Evolutionary conservation across 2,888 invertebrate species (phyloP).

Genomic region (Agrotis ipsilon): DNA sequence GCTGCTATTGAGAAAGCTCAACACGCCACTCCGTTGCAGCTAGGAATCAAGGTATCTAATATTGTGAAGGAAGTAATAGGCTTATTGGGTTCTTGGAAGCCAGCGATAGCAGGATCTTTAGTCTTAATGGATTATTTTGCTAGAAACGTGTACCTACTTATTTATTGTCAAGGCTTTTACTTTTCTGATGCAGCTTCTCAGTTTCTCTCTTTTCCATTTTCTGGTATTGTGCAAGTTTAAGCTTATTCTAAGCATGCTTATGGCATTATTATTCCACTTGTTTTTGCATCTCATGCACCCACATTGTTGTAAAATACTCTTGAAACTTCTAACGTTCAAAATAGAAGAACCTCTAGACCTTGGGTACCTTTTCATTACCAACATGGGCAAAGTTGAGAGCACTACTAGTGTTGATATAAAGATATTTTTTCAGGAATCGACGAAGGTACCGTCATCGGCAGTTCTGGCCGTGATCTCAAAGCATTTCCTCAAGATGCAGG

Average conservation of each 20-base stretch:
- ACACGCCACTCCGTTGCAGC: slow-evolving; percentile 92
- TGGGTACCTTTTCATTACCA: background rate
- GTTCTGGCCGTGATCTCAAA: slow-evolving; percentile 95
- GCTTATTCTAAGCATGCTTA: too few relatives aligned
- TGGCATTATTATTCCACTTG: too few relatives aligned
- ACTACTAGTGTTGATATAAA: slow-evolving; percentile 50
- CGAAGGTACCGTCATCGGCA: slow-evolving; percentile 94
- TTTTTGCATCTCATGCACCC: too few relatives aligned
- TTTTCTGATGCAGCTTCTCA: background rate
- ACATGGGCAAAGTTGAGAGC: slow-evolving; percentile 32
- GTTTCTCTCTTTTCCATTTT: too few relatives aligned
- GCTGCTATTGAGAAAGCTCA: slow-evolving; percentile 94
- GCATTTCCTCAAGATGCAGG: slow-evolving; percentile 95
- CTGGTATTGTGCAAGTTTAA: too few relatives aligned
- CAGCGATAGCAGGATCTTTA: background rate
- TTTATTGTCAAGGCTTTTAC: background rate
- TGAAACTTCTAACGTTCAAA: too few relatives aligned
- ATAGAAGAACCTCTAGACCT: too few relatives aligned
- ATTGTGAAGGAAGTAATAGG: slow-evolving; percentile 7
- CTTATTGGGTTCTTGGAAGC: background rate
- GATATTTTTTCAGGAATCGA: slow-evolving; percentile 89
- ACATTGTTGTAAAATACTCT: too few relatives aligned
- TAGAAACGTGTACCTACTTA: background rate
- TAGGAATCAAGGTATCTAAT: slow-evolving; percentile 92
- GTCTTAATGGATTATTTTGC: background rate